Evolutionary conservation across 2,888 invertebrate species (phyloP), one percentile per base, ranked within the genome.

Genomic region (Scaptomyza tumidula): DNA sequence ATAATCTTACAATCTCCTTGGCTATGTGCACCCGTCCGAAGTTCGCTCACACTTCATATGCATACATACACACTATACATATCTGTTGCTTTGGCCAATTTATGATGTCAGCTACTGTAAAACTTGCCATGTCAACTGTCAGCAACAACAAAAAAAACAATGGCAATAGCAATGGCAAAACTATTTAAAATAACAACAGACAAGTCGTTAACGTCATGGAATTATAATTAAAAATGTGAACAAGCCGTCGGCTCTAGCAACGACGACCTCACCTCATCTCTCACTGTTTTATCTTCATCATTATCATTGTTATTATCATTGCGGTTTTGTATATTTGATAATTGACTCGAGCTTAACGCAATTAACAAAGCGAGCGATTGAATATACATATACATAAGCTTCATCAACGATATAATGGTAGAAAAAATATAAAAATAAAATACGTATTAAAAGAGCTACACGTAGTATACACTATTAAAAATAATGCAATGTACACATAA

Each of bases 331-430:
- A 57, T 75, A 69, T 72, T 81, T 68, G 79, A 81, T 85, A 81
- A 81, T 81, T 82, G 81, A 81, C 85, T 85, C 64, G 74, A 66
- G 71, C 83, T 77, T 80, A 80, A 82, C 69, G 75, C 80, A 82
- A 86, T 82, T 81, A 81, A 81, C 75, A 78, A 81, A 69, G 67
- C 71, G 70, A 69, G 56, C 50, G 66, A 74, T 78, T 78, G 61
- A 70, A 75, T 65, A 70, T 59, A 63, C 24, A 24, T 24, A 24
- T 24, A 33, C 5, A 33, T 3, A 53, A 62, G 54, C 52, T 53
- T 48, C 53, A 77, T 53, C 55, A 69, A 31, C 43, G 46, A 64
- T 46, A 48, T 45, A 57, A 54, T 62, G 60, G 52, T 58, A 58
- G 53, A 65, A 41, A 9, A 7, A 9, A 41, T 7, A 7, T 59